phyloP scores from a whole-genome alignment of 2,113 vertebrate species.

The Lepidothrix coronata region DNA sequence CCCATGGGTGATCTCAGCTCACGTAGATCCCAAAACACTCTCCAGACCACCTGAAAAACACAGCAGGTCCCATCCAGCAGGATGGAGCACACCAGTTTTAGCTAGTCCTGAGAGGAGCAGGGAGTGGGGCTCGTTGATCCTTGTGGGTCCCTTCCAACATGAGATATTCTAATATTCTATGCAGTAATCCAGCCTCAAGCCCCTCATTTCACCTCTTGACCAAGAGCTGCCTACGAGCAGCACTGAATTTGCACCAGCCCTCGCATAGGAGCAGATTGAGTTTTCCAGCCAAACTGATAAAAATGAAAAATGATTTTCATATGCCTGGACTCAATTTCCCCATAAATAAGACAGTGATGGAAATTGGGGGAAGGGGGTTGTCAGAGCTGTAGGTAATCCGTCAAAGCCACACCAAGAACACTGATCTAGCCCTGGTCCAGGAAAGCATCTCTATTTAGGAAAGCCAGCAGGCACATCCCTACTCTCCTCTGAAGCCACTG shows the following conservation, averaged over 20 bases:
- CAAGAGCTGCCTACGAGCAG: not conserved
- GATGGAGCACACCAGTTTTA: not conserved
- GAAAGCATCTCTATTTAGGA: not conserved
- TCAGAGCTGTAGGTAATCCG: not conserved
- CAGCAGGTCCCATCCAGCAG: not conserved
- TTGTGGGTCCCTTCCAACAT: not conserved
- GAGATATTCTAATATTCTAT: not conserved
- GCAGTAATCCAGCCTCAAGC: not conserved
- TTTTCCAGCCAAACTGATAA: slow-evolving; percentile 26
- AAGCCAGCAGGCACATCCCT: not conserved
- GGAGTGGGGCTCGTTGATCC: not conserved
- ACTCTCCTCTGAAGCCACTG: not conserved
- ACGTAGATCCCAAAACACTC: not conserved
- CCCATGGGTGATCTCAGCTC: not conserved
- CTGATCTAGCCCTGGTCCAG: not conserved
- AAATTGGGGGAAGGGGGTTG: not conserved
- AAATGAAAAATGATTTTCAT: slow-evolving; percentile 16
- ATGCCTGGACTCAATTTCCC: not conserved
- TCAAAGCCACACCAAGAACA: not conserved
- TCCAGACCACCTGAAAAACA: not conserved
- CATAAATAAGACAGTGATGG: not conserved
- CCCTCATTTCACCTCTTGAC: not conserved
- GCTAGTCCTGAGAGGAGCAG: not conserved
- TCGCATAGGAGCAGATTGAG: not conserved
- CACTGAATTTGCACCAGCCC: not conserved